Base-by-base conservation (phyloP, 1,140 invertebrate species). In the Rhagoletis zephyria region DNA sequence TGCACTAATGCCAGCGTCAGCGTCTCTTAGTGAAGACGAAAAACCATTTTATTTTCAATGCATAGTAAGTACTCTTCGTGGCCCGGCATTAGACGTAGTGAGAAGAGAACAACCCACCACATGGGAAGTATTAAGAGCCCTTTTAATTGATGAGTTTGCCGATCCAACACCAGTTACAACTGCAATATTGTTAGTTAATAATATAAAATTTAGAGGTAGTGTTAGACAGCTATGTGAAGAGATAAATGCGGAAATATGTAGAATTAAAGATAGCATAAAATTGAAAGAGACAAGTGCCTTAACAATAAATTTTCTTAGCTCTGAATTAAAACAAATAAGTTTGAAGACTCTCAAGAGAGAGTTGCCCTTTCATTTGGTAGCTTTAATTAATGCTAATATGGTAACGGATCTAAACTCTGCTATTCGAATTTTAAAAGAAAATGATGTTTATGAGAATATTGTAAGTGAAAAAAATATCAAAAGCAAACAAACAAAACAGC, bases 61-160 rank as follows among this genome's bases (percentile, higher is more conserved):
- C 61, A 16, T 63, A 14, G 61, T 63, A 63, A 63, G 61, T 63
- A 63, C 61, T 63, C 61, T 63, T 63, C 61, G 61, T 63, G 61
- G 16, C 4, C 61, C 14, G 61, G 61, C 9, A 16, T 63, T 63
- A 16, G 61, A 63, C 14, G 16, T 63, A 16, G 9, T 16, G 16
- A 63, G 61, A 10, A 14, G 9, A 16, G 61, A 16, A 16, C 61
- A 63, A 63, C 30, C 30, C 30, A 30, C 30, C 30, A 30, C 30
- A 30, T n/a, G 61, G 61, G 16, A 3, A 63, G 19, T n/a, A 10
- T n/a, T 19, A n/a, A 63, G 61, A 19, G 16, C 4, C 4, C 16
- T 63, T 63, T 63, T 63, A 30, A 30, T 30, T 30, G 61, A 3
- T 4, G 61, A 63, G 16, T 63, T 63, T 63, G 61, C 14, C 16